Conservation (phyloP, 2,888 invertebrate species). For the Chrysotoxum bicinctum region DNA sequence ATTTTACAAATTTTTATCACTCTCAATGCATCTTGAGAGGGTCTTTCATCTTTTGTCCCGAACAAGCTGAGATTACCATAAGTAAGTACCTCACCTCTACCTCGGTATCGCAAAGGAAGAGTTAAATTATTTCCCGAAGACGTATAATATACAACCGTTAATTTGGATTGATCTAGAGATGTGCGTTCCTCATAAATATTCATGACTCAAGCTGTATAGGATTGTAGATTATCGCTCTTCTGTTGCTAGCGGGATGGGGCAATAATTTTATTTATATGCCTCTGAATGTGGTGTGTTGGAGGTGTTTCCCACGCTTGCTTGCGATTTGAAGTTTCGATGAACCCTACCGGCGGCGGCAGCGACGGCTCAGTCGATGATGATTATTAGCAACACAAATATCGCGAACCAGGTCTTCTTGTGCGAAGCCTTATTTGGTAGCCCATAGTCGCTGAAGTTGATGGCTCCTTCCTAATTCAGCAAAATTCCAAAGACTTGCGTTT, state of each 20-base stretch:
- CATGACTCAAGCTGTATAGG: conserved; percentile 25
- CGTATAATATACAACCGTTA: conserved; percentile 34
- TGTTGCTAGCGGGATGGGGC: conserved; percentile 13
- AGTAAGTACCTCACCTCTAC: conserved; percentile 4
- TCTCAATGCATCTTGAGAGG: conserved; percentile 31
- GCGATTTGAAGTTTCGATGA: conserved; percentile 63
- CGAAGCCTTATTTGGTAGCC: conserved; percentile 53
- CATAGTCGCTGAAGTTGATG: conserved; percentile 11
- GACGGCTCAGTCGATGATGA: conserved; percentile 27
- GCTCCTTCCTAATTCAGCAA: conserved; percentile 40
- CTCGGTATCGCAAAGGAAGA: conserved; percentile 8
- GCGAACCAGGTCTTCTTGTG: conserved; percentile 8
- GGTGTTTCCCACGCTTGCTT: conserved; percentile 63
- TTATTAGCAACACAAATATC: conserved; percentile 19
- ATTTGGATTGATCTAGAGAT: conserved; percentile 56
- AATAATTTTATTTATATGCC: conserved; percentile 46
- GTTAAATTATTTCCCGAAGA: conserved; percentile 46
- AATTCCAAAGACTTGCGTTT: conserved; percentile 44
- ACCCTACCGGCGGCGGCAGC: conserved; percentile 31
- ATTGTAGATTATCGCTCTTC: conserved; percentile 40
- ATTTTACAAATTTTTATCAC: conserved; percentile 62
- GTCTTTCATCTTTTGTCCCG: conserved; percentile 22
- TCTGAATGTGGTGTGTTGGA: conserved; percentile 35
- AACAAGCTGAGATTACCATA: conserved; percentile 37
- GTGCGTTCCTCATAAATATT: conserved; percentile 63